A percentile compares a stretch with the other conserved stretches of the same genome.
Evolutionary conservation across 1,140 invertebrate species (phyloP).

Genomic region (Ceratosolen fusciceps): DNA sequence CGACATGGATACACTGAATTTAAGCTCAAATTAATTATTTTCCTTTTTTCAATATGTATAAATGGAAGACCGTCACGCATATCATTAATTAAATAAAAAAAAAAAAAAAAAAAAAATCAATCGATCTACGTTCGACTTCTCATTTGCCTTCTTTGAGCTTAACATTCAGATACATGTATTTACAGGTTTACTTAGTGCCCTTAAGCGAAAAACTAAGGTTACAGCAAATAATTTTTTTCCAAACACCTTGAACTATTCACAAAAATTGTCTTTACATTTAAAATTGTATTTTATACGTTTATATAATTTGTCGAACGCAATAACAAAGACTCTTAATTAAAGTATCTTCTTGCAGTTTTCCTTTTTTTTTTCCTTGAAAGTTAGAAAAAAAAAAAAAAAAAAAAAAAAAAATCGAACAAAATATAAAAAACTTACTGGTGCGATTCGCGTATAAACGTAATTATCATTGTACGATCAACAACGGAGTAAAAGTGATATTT

Average conservation of each 20-base stretch:
- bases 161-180: conserved; percentile 43
- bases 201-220: conserved; percentile 47
- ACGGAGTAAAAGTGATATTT: conserved; percentile 40
- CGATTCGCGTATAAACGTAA: conserved; percentile 30
- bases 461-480: conserved; percentile 42
- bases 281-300: conserved; percentile 44
- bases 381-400: conserved; percentile 36
- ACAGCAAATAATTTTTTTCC: conserved; percentile 41
- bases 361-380: conserved; percentile 45
- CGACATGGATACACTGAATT: conserved; percentile 37
- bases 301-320: conserved; percentile 48
- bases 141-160: conserved; percentile 22
- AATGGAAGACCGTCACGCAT: conserved; percentile 23
- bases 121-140: conserved; percentile 20
- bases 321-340: conserved; percentile 46
- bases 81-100: conserved; percentile 12
- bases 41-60: neutral
- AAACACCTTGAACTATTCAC: conserved; percentile 48
- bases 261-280: conserved; percentile 42
- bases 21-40: conserved; percentile 20
- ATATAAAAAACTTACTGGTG: conserved; percentile 1
- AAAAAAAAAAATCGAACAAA: conserved; percentile 35
- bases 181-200: conserved; percentile 48
- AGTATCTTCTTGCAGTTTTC: conserved; percentile 10
- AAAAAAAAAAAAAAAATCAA: conserved; percentile 18